Conservation (phyloP, 2,113 vertebrate species). For the Carassius auratus region DNA sequence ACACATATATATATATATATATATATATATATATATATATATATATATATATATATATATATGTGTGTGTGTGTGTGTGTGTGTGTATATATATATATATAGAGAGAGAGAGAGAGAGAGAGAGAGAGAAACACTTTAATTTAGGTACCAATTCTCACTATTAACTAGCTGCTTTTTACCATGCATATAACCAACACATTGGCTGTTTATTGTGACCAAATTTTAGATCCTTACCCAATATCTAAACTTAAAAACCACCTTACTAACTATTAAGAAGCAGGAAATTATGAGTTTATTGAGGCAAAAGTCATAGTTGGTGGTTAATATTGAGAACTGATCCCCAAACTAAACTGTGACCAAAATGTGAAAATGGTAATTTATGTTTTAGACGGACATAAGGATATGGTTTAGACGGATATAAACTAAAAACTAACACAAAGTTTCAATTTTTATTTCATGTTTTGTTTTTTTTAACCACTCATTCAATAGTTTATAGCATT, state of each 20-base stretch:
- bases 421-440: neutral
- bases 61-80: too few species aligned
- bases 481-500: neutral
- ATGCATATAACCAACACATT: too few species aligned
- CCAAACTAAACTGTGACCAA: neutral
- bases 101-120: too few species aligned
- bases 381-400: too few species aligned
- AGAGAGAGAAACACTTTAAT: too few species aligned
- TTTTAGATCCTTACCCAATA: neutral
- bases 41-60: too few species aligned
- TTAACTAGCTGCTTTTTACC: too few species aligned
- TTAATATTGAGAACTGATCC: neutral
- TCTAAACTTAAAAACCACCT: neutral
- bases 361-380: neutral
- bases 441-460: neutral
- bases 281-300: neutral
- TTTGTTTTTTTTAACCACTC: neutral
- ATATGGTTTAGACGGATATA: too few species aligned
- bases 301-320: neutral
- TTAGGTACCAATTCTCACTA: too few species aligned
- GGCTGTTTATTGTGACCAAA: neutral
- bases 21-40: too few species aligned
- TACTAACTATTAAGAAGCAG: neutral
- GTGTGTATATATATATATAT: too few species aligned
- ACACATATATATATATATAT: too few species aligned